Evolutionary conservation across 2,888 invertebrate species (phyloP), one percentile per base, ranked within the genome.

Genomic region (Zaprionus obscuricornis): DNA sequence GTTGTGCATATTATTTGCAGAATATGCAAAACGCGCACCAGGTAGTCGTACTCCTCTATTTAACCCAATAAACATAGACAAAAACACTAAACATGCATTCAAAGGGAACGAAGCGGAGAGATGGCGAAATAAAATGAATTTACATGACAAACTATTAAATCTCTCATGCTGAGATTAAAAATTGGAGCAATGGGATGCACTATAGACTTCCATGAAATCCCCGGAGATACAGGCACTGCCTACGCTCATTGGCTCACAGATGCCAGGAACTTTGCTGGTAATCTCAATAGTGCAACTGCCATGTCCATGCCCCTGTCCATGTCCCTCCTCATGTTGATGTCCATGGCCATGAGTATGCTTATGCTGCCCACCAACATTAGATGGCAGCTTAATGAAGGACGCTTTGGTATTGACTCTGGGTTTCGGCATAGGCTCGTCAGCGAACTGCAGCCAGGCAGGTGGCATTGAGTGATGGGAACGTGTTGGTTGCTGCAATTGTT

Each of bases 161-260:
- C n/a, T n/a, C n/a, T n/a, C n/a, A n/a, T n/a, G n/a, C n/a, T n/a
- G 20, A 26, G 14, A 17, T 8, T 60, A 79, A 7, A 51, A 69
- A 29, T 73, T 66, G 2, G 76, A 56, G 57, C 77, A 77, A 33
- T 77, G 81, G 6, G 70, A 39, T 3, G 63, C 77, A 20, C 66
- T 73, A 50, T 77, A 77, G 31, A 88, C 74, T 42, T 89, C 90
- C 76, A 90, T 86, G 40, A 88, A 86, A 26, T 89, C 89, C 11
- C 89, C 89, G 31, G 89, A 85, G 29, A 89, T 77, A 42, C 89
- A 89, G 56, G 88, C 87, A 40, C 77, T 82, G 22, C 90, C 89
- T 8, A 58, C 36, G 10, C 76, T 76, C 87, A 89, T 85, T 14
- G 85, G 74, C 58, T 89, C 81, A 56, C 89, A 89, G 54, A 74